These are phyloP conservation scores for Spinus olivaceus DNA, from an alignment of 2,797 vertebrate species.

Conservation along the genomic window DNA sequence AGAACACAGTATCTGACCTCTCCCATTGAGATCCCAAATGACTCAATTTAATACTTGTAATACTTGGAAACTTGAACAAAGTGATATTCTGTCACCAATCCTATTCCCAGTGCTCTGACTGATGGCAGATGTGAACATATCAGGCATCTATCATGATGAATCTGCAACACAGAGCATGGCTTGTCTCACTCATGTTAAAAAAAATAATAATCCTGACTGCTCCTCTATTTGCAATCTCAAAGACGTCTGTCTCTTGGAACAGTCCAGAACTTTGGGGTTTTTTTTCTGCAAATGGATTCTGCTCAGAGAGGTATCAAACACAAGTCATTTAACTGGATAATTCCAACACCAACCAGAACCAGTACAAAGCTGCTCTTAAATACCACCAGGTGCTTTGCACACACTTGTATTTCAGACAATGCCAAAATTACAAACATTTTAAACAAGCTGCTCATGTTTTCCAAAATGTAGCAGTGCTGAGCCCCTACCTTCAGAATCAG, in stretches of 20 bases:
- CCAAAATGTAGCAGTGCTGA: background rate
- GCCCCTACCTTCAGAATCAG: conserved; percentile 91
- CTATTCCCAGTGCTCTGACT: conserved; percentile 9
- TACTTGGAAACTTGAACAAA: conserved; percentile 41
- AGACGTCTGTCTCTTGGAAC: background rate
- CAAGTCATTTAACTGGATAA: conserved; percentile 24
- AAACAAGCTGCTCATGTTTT: background rate
- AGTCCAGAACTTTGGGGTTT: background rate
- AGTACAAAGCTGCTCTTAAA: conserved; percentile 31
- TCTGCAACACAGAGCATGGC: background rate
- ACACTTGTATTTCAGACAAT: background rate
- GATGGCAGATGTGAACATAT: conserved; percentile 16
- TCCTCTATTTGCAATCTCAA: background rate
- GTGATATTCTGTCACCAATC: conserved; percentile 11
- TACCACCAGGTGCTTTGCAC: background rate
- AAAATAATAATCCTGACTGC: background rate
- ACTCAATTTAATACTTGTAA: conserved; percentile 31
- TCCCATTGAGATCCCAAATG: conserved; percentile 24
- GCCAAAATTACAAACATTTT: background rate
- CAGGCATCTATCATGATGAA: conserved; percentile 29
- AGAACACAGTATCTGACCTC: conserved; percentile 30
- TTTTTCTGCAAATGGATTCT: background rate
- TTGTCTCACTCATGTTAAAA: background rate
- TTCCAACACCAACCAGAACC: conserved; percentile 20
- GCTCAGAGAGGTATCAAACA: background rate